Percentiles rank a stretch among this genome's conserved stretches.
Evolutionary conservation across 2,797 vertebrate species (phyloP).

Genomic region (Anabas testudineus): DNA sequence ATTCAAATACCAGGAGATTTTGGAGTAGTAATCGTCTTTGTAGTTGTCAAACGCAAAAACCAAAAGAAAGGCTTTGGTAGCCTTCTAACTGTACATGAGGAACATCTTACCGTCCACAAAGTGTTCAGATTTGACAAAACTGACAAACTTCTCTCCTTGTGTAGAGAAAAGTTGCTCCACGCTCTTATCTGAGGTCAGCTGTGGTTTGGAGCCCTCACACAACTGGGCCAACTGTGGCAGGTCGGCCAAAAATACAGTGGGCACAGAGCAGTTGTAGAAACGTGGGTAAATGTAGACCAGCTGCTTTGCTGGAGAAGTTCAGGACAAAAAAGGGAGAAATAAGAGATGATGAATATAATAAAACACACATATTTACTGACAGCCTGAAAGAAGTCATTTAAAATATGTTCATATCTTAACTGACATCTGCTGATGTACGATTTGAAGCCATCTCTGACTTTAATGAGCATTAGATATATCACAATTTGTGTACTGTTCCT

Average conservation of each 20-base stretch:
- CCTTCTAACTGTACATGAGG: not conserved
- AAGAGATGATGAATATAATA: not conserved
- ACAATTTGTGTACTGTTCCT: not conserved
- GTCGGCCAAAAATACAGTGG: constrained; percentile 80
- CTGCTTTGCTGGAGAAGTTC: constrained; percentile 85
- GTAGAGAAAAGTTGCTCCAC: constrained; percentile 83
- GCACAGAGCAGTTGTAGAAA: constrained; percentile 92
- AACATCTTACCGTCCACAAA: constrained; percentile 88
- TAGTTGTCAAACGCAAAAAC: not conserved
- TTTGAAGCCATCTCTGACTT: not conserved
- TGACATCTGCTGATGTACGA: not conserved
- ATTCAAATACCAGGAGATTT: too few species aligned
- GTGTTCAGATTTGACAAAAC: constrained; percentile 89
- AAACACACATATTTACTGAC: too few species aligned
- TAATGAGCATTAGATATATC: not conserved
- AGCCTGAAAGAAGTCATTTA: not conserved
- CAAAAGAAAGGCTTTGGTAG: not conserved
- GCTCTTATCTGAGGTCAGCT: constrained; percentile 63
- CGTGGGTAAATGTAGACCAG: constrained; percentile 88
- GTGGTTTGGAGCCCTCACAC: constrained; percentile 79
- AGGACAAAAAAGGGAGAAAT: constrained; percentile 20
- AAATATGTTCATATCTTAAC: not conserved
- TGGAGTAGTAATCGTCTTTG: too few species aligned
- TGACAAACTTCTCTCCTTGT: constrained; percentile 86
- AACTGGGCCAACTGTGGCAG: constrained; percentile 84